Evolutionary conservation across 2,797 vertebrate species (phyloP).

Genomic region (Gorsachius magnificus): DNA sequence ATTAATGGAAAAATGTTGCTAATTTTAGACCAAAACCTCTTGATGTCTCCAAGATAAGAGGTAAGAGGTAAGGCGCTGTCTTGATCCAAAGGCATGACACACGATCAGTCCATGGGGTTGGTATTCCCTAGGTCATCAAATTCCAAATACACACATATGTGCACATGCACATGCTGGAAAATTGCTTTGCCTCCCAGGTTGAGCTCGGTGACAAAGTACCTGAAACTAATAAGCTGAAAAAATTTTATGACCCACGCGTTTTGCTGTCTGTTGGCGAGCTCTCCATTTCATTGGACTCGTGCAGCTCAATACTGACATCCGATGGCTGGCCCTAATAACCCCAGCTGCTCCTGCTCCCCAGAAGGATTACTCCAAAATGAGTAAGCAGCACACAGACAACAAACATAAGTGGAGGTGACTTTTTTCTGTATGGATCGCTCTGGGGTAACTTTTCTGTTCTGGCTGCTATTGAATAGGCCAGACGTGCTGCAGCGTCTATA

Average conservation of each 20-base stretch:
- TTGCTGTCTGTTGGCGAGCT: neutral
- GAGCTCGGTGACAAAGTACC: neutral
- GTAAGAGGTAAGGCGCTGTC: neutral
- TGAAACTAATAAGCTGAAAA: neutral
- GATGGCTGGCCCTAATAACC: neutral
- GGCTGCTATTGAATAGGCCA: neutral
- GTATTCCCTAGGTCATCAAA: neutral
- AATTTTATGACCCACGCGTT: neutral
- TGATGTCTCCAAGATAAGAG: neutral
- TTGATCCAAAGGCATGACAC: rapidly evolving
- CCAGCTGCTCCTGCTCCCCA: neutral
- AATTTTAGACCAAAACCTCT: neutral
- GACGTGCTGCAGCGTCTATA: neutral
- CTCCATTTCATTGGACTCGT: neutral
- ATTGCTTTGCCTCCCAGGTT: neutral
- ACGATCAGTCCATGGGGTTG: rapidly evolving
- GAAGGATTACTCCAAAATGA: neutral
- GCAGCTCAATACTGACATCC: constrained; percentile 60
- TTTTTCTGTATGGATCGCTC: neutral
- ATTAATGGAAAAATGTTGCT: neutral
- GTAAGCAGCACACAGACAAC: neutral
- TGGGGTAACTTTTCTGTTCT: neutral
- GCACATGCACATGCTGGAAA: rapidly evolving
- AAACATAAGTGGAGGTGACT: neutral
- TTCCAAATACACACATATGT: neutral